Evolutionary conservation across 2,888 invertebrate species (phyloP).

Genomic region (Erpobdella octoculata): DNA sequence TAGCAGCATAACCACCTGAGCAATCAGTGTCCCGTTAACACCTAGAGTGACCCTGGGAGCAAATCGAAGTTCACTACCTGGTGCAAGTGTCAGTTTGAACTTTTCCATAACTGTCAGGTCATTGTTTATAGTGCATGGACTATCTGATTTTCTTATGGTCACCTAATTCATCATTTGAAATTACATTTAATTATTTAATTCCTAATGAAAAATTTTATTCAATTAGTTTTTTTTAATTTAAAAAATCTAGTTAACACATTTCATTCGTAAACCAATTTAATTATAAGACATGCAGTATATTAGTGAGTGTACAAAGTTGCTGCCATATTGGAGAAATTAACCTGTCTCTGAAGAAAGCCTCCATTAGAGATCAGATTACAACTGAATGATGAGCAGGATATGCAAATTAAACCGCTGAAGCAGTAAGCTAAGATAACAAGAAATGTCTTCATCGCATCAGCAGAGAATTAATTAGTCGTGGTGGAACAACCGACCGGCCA

Average conservation of each 20-base stretch:
- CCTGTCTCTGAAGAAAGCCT: constrained; percentile 11
- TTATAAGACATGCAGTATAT: too few relatives aligned
- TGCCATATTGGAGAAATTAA: too few relatives aligned
- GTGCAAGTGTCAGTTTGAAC: constrained; percentile 74
- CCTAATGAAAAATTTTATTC: too few relatives aligned
- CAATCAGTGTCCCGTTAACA: constrained; percentile 77
- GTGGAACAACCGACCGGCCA: too few relatives aligned
- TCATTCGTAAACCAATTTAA: too few relatives aligned
- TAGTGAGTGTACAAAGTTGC: too few relatives aligned
- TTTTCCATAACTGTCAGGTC: constrained; percentile 71
- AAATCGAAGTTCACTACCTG: constrained; percentile 81
- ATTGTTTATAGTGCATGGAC: constrained; percentile 38
- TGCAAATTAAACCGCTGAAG: background rate
- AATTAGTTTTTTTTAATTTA: too few relatives aligned
- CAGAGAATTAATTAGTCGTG: too few relatives aligned
- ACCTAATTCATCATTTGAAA: too few relatives aligned
- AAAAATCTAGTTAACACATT: too few relatives aligned
- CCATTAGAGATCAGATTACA: background rate
- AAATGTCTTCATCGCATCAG: too few relatives aligned
- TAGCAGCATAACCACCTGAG: constrained; percentile 62
- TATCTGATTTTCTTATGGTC: constrained; percentile 24
- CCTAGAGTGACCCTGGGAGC: constrained; percentile 86
- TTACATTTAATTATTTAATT: too few relatives aligned
- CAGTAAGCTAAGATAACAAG: background rate
- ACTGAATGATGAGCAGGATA: background rate